A percentile compares a stretch with the other conserved stretches of the same genome.
Evolutionary conservation across 2,888 invertebrate species (phyloP).

Genomic region (Branchellion lobata): DNA sequence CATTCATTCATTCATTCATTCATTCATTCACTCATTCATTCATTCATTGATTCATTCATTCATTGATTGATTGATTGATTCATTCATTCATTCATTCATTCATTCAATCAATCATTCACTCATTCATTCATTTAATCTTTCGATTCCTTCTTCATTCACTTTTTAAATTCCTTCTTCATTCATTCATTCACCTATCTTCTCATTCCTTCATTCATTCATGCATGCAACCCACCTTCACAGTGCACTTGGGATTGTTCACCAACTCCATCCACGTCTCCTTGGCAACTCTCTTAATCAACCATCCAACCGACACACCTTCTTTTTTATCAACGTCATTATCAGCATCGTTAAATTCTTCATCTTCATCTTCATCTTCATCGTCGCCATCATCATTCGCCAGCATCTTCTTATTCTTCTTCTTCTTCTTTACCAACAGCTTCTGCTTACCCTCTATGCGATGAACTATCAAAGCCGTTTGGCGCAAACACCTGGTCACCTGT

Average conservation of each 20-base stretch:
- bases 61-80: no score
- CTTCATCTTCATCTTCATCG: background rate
- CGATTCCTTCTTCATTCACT: no score
- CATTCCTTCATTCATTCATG: no score
- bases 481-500: conserved; percentile 4
- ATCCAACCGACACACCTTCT: conserved; percentile 51
- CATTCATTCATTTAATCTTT: no score
- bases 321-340: conserved; percentile 31
- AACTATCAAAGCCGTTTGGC: background rate
- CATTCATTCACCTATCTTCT: no score
- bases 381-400: background rate
- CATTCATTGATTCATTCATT: no score
- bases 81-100: no score
- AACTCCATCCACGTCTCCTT: conserved; percentile 78
- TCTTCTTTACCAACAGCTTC: background rate
- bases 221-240: conserved; percentile 68
- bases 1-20: no score
- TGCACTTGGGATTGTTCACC: conserved; percentile 71
- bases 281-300: conserved; percentile 70
- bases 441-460: background rate
- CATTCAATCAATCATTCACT: no score
- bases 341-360: background rate
- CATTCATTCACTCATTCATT: no score
- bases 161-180: no score
- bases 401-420: conserved; percentile 5